Evolutionary conservation across 2,113 vertebrate species (phyloP).

Genomic region (Ornithorhynchus anatinus): DNA sequence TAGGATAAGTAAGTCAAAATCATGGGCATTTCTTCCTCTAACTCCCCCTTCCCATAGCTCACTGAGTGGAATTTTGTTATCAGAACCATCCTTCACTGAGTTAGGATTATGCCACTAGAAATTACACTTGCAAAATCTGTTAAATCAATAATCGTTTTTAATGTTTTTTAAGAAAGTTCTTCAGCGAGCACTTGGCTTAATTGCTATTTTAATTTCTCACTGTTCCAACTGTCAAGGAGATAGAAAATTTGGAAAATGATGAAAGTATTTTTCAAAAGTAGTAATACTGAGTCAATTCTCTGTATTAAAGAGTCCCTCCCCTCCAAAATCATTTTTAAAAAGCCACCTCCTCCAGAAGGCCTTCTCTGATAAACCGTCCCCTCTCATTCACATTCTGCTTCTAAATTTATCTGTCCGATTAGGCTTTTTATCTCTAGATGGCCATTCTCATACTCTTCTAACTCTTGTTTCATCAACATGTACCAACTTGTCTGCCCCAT

Average conservation of each 20-base stretch:
- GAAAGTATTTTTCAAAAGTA: constrained; percentile 20
- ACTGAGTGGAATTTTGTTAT: neutral
- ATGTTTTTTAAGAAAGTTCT: constrained; percentile 2
- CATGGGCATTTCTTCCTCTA: neutral
- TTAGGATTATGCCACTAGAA: constrained; percentile 14
- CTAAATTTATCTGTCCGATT: no score
- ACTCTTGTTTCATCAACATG: no score
- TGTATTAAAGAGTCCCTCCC: no score
- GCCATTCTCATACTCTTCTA: no score
- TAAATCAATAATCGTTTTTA: constrained; percentile 1
- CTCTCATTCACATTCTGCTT: no score
- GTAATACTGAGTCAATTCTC: no score
- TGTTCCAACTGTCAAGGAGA: constrained; percentile 1
- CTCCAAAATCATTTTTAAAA: no score
- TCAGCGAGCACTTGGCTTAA: constrained; percentile 4
- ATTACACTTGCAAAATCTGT: neutral
- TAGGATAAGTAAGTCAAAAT: constrained; percentile 40
- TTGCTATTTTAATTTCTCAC: constrained; percentile 38
- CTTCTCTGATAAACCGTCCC: no score
- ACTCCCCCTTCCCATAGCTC: neutral
- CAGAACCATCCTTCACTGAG: constrained; percentile 7
- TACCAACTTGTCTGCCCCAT: no score
- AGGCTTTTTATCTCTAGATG: no score
- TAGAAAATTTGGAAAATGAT: constrained; percentile 13
- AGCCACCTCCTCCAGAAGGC: no score